A percentile compares a stretch with the other conserved stretches of the same genome.
These are phyloP conservation scores for Tenthredo livida DNA, from an alignment of 2,888 invertebrate genomes.

Conservation along the genomic window DNA sequence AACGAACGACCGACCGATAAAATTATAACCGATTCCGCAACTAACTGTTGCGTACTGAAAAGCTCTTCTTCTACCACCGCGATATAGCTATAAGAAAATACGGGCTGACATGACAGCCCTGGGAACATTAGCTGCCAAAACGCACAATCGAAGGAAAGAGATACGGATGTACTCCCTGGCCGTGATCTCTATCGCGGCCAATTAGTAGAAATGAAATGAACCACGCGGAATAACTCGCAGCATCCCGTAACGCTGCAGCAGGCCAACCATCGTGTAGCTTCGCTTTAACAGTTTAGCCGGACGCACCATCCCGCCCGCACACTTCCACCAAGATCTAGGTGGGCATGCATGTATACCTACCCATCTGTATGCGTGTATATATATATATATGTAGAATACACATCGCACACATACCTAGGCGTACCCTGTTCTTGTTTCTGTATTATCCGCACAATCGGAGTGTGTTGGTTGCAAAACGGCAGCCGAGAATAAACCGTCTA, in stretches of 20 bases:
- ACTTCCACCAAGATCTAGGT: background rate
- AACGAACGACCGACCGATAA: background rate
- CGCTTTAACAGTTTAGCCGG: slow-evolving; percentile 46
- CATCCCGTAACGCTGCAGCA: slow-evolving; percentile 61
- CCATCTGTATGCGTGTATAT: background rate
- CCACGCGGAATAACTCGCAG: slow-evolving; percentile 71
- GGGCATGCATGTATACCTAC: background rate
- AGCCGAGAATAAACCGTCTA: slow-evolving; percentile 33
- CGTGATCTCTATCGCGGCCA: slow-evolving; percentile 68
- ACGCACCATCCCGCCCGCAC: slow-evolving; percentile 5
- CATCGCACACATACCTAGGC: background rate
- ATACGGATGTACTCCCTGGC: slow-evolving; percentile 27
- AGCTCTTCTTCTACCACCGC: background rate
- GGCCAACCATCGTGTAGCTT: slow-evolving; percentile 26
- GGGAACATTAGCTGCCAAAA: slow-evolving; percentile 18
- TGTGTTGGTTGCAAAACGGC: slow-evolving; percentile 28
- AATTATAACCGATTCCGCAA: background rate
- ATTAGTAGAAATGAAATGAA: slow-evolving; percentile 75
- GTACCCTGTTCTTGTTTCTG: background rate
- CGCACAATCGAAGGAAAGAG: slow-evolving; percentile 20
- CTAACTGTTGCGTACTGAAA: background rate
- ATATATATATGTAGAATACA: background rate
- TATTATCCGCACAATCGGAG: slow-evolving; percentile 30
- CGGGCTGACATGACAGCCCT: background rate
- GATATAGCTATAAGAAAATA: background rate